A percentile compares a stretch with the other conserved stretches of the same genome.
Evolutionary conservation across 2,113 vertebrate genomes (phyloP).

Genomic region (Narcine bancroftii): DNA sequence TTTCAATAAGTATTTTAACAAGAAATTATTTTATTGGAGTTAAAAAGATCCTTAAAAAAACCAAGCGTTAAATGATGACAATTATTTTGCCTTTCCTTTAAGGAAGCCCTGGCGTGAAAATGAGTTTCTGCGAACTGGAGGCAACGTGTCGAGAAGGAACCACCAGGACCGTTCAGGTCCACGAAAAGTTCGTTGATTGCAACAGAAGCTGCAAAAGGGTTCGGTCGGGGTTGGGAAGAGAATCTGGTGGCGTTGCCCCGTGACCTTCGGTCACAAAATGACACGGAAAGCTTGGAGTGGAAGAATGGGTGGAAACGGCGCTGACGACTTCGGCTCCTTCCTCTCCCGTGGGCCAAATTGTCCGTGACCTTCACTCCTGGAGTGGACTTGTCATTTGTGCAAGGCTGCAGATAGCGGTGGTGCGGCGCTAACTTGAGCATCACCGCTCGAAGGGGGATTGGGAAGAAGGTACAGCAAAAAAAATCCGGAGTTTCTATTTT

Average conservation of each 20-base stretch:
- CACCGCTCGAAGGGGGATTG: not conserved
- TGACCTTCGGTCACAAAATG: not conserved
- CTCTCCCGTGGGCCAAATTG: not conserved
- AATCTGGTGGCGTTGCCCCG: not conserved
- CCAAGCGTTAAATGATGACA: not conserved
- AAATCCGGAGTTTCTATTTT: not conserved
- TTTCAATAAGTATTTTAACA: not conserved
- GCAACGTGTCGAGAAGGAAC: not conserved
- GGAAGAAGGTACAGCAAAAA: not conserved
- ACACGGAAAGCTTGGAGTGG: not conserved
- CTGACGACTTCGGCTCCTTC: not conserved
- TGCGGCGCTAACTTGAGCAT: not conserved
- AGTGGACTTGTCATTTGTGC: not conserved
- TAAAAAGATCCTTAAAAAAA: not conserved
- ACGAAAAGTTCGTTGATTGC: not conserved
- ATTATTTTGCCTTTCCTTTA: not conserved
- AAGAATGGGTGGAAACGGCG: not conserved
- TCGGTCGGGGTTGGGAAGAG: not conserved
- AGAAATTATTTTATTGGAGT: not conserved
- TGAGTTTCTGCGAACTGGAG: not conserved
- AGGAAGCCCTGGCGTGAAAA: not conserved
- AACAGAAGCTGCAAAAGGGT: not conserved
- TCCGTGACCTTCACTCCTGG: not conserved
- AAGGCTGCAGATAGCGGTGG: not conserved
- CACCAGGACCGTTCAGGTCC: not conserved